A percentile compares a stretch with the other conserved stretches of the same genome.
Evolutionary conservation across 2,113 vertebrate genomes (phyloP).

Genomic region (Triplophysa tibetana): DNA sequence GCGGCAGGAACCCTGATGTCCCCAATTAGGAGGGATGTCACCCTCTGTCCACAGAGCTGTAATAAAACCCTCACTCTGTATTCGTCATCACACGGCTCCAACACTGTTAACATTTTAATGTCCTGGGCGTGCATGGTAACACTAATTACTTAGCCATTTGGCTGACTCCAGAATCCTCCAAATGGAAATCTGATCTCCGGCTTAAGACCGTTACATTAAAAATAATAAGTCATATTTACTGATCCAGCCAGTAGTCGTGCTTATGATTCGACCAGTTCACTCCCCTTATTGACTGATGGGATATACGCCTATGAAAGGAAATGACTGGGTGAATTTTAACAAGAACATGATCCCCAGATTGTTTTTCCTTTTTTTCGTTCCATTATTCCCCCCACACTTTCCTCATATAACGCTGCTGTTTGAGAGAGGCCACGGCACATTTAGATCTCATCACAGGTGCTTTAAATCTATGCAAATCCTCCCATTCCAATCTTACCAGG

Average conservation of each 20-base stretch:
- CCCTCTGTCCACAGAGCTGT: constrained; percentile 91
- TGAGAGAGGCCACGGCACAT: constrained; percentile 64
- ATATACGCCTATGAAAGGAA: constrained; percentile 80
- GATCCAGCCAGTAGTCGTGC: constrained; percentile 84
- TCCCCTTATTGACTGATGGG: constrained; percentile 86
- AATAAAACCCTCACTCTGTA: constrained; percentile 99
- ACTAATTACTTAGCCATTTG: constrained; percentile 99
- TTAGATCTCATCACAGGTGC: constrained; percentile 74
- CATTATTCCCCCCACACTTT: constrained; percentile 15
- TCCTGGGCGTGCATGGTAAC: constrained; percentile 95
- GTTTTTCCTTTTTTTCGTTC: constrained; percentile 20
- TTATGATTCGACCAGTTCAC: constrained; percentile 76
- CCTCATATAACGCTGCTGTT: constrained; percentile 55
- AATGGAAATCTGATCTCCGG: constrained; percentile 90
- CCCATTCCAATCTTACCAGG: constrained; percentile 66
- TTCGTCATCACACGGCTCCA: constrained; percentile 97
- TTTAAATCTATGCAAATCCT: constrained; percentile 72
- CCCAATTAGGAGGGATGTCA: constrained; percentile 99
- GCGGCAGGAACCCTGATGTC: constrained; percentile 98
- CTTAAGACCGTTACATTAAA: constrained; percentile 85
- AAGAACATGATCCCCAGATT: constrained; percentile 59
- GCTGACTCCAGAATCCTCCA: constrained; percentile 92
- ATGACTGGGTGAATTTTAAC: constrained; percentile 82
- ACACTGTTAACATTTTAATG: constrained; percentile 99
- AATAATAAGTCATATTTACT: constrained; percentile 97